Base-by-base conservation (phyloP, 1,140 invertebrate species). In the Aphidius ervi region DNA sequence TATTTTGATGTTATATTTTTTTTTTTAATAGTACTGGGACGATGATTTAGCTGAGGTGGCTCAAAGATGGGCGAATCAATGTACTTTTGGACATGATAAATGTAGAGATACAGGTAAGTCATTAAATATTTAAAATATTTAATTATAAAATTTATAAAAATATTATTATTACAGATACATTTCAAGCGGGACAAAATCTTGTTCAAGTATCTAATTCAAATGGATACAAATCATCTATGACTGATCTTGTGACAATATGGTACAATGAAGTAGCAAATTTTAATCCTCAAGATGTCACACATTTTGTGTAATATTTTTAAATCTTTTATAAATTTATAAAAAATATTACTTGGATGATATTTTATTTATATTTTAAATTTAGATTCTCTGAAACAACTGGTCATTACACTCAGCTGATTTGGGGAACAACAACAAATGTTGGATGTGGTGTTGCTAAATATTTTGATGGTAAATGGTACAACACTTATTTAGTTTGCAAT, bases 401-500 rank as follows among this genome's bases (percentile, higher is more conserved):
- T 5, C 63, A 67, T 43, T 68, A 68, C 16, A 61, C 66, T 16
- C 68, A 69, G 61, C 5, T 69, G 1, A 54, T 69, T 8, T 69
- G 62, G 65, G 79, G 70, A 9, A 72, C 78, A 10, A 78, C 80
- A 4, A 72, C 69, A 16, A 63, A 59, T 39, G 64, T 83, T 23
- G 79, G 79, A 42, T 75, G 74, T 47, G 73, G 69, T 50, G 41
- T 53, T 40, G 60, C 69, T 0, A 61, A 54, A 48, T 70, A 66
- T 48, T 40, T 46, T 4, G 16, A 41, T 20, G 50, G 64, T 46
- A 16, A 6, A 4, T 66, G 66, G 62, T 47, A 61, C 6, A 63
- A 23, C 0, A 20, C 54, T 3, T 66, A 61, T 9, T 45, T 71
- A 9, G 64, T 78, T 5, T 82, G 80, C 56, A 81, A 82, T 59